A percentile compares a stretch with the other conserved stretches of the same genome.
Conservation (phyloP, 2,113 vertebrate species). For the Isurus oxyrinchus region DNA sequence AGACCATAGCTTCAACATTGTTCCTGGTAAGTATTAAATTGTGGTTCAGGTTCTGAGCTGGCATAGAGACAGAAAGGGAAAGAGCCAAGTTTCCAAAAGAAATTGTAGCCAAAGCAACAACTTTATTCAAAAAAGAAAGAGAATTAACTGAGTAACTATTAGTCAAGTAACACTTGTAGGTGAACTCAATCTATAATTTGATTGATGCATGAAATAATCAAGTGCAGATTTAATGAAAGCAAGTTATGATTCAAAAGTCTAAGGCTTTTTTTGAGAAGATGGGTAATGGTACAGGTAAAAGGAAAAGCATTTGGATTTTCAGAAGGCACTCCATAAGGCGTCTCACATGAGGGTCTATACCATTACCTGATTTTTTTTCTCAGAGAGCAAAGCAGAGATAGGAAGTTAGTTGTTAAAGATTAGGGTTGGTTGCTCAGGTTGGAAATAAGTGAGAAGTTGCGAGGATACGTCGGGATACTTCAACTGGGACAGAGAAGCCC, state of each 20-base stretch:
- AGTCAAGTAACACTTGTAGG: neutral
- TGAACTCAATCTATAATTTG: neutral
- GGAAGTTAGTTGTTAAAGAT: neutral
- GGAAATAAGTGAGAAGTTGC: neutral
- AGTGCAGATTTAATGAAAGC: neutral
- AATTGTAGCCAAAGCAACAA: neutral
- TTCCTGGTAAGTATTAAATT: neutral
- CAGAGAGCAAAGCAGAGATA: neutral
- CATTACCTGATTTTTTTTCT: too few relatives aligned
- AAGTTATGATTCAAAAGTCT: neutral
- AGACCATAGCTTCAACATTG: neutral
- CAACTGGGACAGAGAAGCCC: neutral
- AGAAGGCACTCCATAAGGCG: neutral
- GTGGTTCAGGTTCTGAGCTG: neutral
- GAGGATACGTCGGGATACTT: neutral
- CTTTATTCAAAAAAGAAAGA: neutral
- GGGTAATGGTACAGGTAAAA: neutral
- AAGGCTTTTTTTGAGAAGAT: neutral
- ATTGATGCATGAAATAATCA: neutral
- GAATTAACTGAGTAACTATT: neutral
- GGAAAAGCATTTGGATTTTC: neutral
- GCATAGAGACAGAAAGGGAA: neutral
- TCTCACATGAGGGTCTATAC: neutral
- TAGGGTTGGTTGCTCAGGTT: neutral
- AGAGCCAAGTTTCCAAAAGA: neutral